These are phyloP conservation scores for Agrotis segetum DNA, from an alignment of 2,888 invertebrate genomes.

Conservation along the genomic window DNA sequence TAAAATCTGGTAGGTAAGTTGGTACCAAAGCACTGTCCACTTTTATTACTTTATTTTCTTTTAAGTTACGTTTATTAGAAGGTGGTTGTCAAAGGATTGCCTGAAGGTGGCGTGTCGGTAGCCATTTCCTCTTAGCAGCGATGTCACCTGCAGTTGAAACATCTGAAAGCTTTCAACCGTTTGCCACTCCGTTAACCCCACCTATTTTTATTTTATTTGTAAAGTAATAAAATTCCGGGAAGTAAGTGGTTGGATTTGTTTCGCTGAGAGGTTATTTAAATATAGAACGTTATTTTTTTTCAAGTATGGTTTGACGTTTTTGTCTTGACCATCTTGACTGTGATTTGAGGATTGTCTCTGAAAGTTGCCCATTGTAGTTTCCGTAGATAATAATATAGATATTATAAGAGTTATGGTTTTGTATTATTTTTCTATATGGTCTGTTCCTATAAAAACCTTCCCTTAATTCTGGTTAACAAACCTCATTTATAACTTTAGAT, in stretches of 20 bases:
- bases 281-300: constrained; percentile 4
- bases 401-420: background rate
- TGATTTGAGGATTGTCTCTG: background rate
- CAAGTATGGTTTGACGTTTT: background rate
- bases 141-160: constrained; percentile 78
- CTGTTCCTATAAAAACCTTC: background rate
- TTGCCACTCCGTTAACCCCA: constrained; percentile 80
- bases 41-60: constrained; percentile 45
- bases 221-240: constrained; percentile 52
- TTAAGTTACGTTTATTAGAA: constrained; percentile 49
- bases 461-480: too few species aligned
- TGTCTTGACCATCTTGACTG: background rate
- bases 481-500: too few species aligned
- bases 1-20: background rate
- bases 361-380: too few species aligned
- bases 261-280: constrained; percentile 25
- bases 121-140: constrained; percentile 76
- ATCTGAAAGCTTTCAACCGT: constrained; percentile 85
- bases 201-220: constrained; percentile 68
- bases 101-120: constrained; percentile 71
- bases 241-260: constrained; percentile 48
- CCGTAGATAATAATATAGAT: too few species aligned
- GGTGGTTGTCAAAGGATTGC: constrained; percentile 55
- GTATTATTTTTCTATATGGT: background rate
- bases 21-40: constrained; percentile 13